phyloP scores from a whole-genome alignment of 2,888 invertebrate genomes.

The Agriopis marginaria region DNA sequence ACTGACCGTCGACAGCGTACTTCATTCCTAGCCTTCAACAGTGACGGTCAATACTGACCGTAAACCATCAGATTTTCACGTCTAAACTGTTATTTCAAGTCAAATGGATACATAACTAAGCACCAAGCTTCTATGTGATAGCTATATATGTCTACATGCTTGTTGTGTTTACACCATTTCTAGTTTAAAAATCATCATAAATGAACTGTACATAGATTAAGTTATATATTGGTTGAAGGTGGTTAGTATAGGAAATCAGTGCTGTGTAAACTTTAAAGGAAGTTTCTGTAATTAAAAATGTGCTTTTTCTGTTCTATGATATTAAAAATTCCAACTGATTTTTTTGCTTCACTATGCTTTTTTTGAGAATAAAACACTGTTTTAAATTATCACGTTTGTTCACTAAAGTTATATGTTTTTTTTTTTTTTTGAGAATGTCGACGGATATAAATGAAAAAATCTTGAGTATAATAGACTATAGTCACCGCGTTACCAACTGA shows the following conservation, averaged over 20 bases:
- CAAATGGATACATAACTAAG: conserved; percentile 38
- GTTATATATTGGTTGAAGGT: conserved; percentile 38
- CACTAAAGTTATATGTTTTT: no score
- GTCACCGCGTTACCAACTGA: no score
- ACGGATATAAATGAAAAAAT: neutral
- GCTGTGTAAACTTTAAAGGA: conserved; percentile 22
- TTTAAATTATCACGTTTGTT: no score
- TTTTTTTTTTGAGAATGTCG: neutral
- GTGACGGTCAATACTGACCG: neutral
- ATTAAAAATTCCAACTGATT: neutral
- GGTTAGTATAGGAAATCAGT: conserved; percentile 30
- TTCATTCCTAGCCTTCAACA: no score
- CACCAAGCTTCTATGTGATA: conserved; percentile 42
- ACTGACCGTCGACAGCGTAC: no score
- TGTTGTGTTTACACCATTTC: conserved; percentile 53
- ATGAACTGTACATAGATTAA: conserved; percentile 44
- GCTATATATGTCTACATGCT: conserved; percentile 43
- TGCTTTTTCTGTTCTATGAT: conserved; percentile 9
- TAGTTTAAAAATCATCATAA: conserved; percentile 48
- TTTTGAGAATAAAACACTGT: neutral
- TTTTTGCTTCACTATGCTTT: neutral
- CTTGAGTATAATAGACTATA: no score
- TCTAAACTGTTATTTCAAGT: neutral
- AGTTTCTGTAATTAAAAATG: conserved; percentile 1
- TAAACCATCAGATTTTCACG: neutral